Evolutionary conservation across 2,113 vertebrate species (phyloP).

Genomic region (Hydrolagus affinis): DNA sequence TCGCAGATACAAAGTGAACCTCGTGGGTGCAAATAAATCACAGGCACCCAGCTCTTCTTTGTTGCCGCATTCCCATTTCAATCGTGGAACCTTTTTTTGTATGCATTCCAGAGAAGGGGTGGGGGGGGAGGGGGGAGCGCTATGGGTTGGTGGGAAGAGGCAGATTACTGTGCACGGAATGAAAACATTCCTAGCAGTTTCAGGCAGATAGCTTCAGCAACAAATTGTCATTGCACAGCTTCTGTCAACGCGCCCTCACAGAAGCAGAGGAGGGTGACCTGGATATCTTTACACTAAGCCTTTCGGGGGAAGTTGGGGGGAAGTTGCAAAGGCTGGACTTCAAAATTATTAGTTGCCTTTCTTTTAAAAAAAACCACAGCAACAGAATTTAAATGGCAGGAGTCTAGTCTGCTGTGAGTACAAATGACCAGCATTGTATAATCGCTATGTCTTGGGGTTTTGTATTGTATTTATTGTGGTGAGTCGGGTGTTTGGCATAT

Average conservation of each 20-base stretch:
- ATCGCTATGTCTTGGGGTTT: neutral
- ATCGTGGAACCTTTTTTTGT: neutral
- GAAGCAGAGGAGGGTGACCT: constrained; percentile 21
- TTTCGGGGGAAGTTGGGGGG: neutral
- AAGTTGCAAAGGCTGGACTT: constrained; percentile 35
- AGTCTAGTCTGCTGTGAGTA: constrained; percentile 6
- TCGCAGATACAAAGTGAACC: neutral
- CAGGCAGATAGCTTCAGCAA: constrained; percentile 3
- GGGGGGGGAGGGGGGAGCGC: no score
- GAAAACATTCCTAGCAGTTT: constrained; percentile 24
- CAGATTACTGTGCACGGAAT: constrained; percentile 7
- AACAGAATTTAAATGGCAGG: constrained; percentile 32
- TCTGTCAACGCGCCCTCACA: constrained; percentile 31
- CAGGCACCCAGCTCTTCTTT: neutral
- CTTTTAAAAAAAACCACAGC: constrained; percentile 17
- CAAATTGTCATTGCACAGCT: constrained; percentile 27
- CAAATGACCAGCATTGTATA: constrained; percentile 14
- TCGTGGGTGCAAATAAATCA: constrained; percentile 9
- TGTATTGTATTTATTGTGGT: neutral
- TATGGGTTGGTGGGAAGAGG: neutral
- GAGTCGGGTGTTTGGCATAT: no score
- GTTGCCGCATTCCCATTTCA: neutral
- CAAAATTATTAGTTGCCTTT: constrained; percentile 27
- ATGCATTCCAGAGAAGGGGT: neutral
- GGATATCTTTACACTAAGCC: constrained; percentile 30